Evolutionary conservation across 1,140 invertebrate species (phyloP), one percentile per base, ranked within the genome.

Genomic region (Bombus haemorrhoidalis): DNA sequence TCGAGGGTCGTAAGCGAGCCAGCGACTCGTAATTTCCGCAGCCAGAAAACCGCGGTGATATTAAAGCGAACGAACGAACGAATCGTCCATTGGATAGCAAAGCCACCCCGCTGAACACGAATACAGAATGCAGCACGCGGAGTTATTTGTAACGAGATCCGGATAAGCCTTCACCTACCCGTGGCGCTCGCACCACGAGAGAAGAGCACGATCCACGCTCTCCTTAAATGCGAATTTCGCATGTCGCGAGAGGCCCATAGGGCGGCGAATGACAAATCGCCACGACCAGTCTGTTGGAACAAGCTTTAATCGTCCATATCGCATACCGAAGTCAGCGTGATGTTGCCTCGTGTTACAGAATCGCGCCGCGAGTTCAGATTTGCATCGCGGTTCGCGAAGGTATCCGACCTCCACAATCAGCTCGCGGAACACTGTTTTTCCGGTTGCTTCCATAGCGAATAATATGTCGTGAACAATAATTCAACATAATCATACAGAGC

Each of bases 291-390:
- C 59, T 43, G 18, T 39, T 82, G 85, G 85, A 86, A 86, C 85
- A 83, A 74, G 74, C 53, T 86, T 86, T 86, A 86, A 86, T 86
- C 85, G 85, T 64, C 73, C 81, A 68, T 86, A 73, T 86, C 81
- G 85, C 81, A 86, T 86, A 83, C 85, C 85, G n/a, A 72, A 73
- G 81, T 62, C 85, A 78, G 74, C 81, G 66, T 83, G 81, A 86
- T 68, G 85, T 72, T 77, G 73, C 72, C 73, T 39, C 62, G 72
- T 53, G 72, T 86, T 83, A 86, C 73, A 64, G 74, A 86, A 86
- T 76, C 64, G 59, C 76, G 1, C 12, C 59, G 28, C 28, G 28
- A 62, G 12, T 8, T 3, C 69, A 28, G 32, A 85, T 85, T 85
- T 81, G 83, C 83, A 84, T 84, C 83, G 32, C 18, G 28, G 57